These are phyloP conservation scores for Oncorhynchus mykiss DNA, from an alignment of 2,113 vertebrate genomes.

Conservation along the genomic window DNA sequence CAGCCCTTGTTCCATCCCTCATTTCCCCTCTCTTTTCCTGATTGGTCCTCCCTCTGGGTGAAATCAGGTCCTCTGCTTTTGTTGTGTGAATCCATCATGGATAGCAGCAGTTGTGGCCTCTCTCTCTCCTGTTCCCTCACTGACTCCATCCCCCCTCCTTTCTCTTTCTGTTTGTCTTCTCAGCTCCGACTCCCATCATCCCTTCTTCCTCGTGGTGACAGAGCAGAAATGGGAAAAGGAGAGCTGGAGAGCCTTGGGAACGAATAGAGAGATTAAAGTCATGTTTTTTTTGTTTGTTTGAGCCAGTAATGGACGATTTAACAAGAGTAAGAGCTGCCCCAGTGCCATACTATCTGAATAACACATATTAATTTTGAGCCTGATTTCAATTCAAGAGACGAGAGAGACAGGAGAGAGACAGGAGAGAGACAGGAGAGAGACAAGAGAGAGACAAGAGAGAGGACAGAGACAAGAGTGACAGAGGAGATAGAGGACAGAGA, in stretches of 20 bases:
- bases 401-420: too few species aligned
- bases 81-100: conserved; percentile 53
- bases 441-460: background rate
- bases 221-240: conserved; percentile 71
- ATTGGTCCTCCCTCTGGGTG: conserved; percentile 33
- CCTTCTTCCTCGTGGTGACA: conserved; percentile 72
- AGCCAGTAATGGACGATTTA: background rate
- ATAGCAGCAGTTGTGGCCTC: conserved; percentile 59
- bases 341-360: background rate
- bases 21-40: conserved; percentile 32
- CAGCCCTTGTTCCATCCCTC: conserved; percentile 33
- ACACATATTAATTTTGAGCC: background rate
- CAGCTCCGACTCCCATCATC: conserved; percentile 73
- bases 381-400: too few species aligned
- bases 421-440: too few species aligned
- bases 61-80: conserved; percentile 49
- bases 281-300: background rate
- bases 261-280: conserved; percentile 17
- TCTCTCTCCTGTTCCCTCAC: conserved; percentile 13
- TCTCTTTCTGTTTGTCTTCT: conserved; percentile 41
- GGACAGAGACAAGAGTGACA: too few species aligned
- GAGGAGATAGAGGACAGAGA: background rate
- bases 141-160: background rate
- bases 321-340: background rate
- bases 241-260: conserved; percentile 73